phyloP scores from a whole-genome alignment of 1,140 invertebrate species.

The Bathynomus jamesi region DNA sequence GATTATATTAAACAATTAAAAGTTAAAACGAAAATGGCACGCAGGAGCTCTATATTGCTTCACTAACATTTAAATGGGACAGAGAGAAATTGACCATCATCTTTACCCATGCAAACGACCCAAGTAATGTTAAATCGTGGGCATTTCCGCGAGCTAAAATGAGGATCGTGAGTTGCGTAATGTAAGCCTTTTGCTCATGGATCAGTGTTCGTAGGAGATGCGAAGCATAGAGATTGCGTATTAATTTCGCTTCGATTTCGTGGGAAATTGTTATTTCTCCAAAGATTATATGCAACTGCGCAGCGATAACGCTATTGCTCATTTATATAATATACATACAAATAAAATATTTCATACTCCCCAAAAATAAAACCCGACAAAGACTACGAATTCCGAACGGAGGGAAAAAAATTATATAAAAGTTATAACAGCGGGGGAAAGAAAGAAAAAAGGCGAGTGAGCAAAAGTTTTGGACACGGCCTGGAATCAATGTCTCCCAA shows the following conservation, averaged over 20 bases:
- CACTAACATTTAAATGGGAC: neutral
- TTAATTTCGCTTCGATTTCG: neutral
- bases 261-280: neutral
- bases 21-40: no score
- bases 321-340: no score
- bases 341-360: no score
- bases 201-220: neutral
- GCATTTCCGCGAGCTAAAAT: neutral
- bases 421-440: neutral
- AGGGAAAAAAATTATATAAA: no score
- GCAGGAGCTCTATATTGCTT: neutral
- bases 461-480: neutral
- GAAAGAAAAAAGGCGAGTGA: neutral
- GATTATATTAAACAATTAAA: no score
- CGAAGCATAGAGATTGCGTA: neutral
- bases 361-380: no score
- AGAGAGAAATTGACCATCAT: neutral
- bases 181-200: neutral
- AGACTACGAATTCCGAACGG: no score
- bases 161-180: neutral
- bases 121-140: neutral
- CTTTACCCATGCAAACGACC: neutral
- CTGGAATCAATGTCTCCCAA: conserved; percentile 1
- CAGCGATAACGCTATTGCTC: no score
- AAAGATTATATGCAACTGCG: neutral